Base-by-base conservation (phyloP, 2,797 vertebrate species). In the Oreortyx pictus region DNA sequence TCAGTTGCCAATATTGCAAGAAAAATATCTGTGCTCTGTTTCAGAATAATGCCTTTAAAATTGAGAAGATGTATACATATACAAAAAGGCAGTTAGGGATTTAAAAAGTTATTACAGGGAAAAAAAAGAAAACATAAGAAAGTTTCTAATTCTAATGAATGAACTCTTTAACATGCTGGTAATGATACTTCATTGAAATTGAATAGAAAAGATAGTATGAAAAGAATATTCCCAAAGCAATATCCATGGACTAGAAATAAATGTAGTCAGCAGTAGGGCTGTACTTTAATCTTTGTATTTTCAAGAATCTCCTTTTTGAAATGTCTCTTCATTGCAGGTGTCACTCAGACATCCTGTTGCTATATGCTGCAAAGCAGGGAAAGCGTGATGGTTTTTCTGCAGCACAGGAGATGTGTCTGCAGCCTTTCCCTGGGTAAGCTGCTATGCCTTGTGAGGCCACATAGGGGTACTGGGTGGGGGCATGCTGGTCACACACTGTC, bases 401-500 rank as follows among this genome's bases (percentile, higher is more conserved):
- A 59, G 41, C 37, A 6, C 9, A 9, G 20, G 24, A 35, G 64
- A 47, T 70, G 31, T 11, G 5, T 52, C 37, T 89, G 62, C 78
- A 86, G 35, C 54, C 70, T 85, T 47, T 62, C 37, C 12, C 33
- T 29, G 33, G 31, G 17, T 6, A n/a, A 15, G 46, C 4, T 50
- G n/a, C 25, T 39, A 44, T 79, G 67, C 37, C 29, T 18, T 29
- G 20, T 18, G 72, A 61, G 33, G 43, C 43, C 31, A 6, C 2
- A 0, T 0, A 37, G 75, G 5, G 33, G 33, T 18, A n/a, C 41
- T 54, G 67, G 71, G 19, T 0, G 0, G 46, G 44, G 67, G 3
- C 37, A 50, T 33, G 50, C 56, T 50, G 73, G 52, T 61, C 67
- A 49, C 29, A 19, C 27, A 2, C 39, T 77, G 39, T 25, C 60